phyloP scores from a whole-genome alignment of 1,140 invertebrate species.

The Grapholita molesta region DNA sequence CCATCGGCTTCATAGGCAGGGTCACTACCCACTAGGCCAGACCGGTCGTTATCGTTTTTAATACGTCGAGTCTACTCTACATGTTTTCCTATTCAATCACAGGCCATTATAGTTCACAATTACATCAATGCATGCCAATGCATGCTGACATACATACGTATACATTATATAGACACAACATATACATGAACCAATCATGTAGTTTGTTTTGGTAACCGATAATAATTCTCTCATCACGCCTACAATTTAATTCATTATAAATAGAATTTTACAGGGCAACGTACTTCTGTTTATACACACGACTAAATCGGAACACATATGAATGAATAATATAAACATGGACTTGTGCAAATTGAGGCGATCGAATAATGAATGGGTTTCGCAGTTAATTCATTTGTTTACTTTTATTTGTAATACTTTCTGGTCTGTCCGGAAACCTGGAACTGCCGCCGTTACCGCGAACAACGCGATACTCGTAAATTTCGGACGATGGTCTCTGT shows the following conservation, averaged over 20 bases:
- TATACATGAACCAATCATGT: not conserved
- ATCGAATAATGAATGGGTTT: not conserved
- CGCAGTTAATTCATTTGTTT: not conserved
- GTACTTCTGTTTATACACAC: not conserved
- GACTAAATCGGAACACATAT: not conserved
- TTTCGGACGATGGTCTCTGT: no score
- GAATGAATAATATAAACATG: not conserved
- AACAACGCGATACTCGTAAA: no score
- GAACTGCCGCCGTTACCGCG: no score
- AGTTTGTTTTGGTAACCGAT: not conserved
- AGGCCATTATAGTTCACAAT: not conserved
- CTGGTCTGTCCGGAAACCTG: no score
- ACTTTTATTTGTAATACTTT: not conserved
- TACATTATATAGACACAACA: not conserved
- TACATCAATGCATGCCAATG: not conserved
- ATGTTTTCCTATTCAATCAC: not conserved
- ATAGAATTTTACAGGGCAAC: slow-evolving; percentile 9
- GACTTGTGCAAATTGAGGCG: not conserved
- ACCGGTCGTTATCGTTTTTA: not conserved
- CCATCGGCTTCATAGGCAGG: no score
- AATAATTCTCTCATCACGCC: slow-evolving; percentile 9
- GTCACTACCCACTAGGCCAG: no score
- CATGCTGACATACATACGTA: not conserved
- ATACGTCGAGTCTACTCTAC: not conserved
- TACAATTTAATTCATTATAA: not conserved